Evolutionary conservation across 2,888 invertebrate species (phyloP), one percentile per base, ranked within the genome.

Genomic region (Dinocampus coccinellae): DNA sequence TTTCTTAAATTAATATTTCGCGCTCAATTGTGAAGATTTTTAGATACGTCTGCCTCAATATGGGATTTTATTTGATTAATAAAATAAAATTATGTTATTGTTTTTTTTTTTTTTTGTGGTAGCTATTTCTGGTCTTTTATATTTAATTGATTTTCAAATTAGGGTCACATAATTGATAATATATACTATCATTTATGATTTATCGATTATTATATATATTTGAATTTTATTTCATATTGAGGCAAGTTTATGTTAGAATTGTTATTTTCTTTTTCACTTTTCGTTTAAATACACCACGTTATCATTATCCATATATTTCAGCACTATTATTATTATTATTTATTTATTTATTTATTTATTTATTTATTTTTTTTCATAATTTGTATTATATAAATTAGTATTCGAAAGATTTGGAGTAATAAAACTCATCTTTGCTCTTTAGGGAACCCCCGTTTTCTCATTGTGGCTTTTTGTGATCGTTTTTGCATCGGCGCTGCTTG

Each of bases 401-500:
- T 9, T n/a, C 34, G 58, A 16, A 33, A 20, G 20, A 6, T 34
- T 58, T 47, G n/a, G 4, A 29, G 58, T 58, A 24, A 55, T 7
- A 33, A 20, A 58, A 29, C 24, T 26, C 4, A 47, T 1, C 47
- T 47, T 16, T n/a, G 16, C 20, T 4, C 47, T 47, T 34, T 2
- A 34, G 2, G 58, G 20, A 3, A 1, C 11, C 55, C 65, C 55
- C 55, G 36, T 55, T 16, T 39, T 47, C 22, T 68, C 68, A 68
- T 68, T 69, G 63, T 39, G 63, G 47, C 47, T 55, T 69, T 36
- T 63, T 69, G 69, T 69, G 64, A 64, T 69, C 71, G 73, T 70
- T 69, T 65, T 53, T 72, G 74, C 72, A 72, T 76, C 52, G 60
- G 47, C 63, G 70, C 79, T 78, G 83, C 85, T 85, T 83, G 74